A percentile compares a stretch with the other conserved stretches of the same genome.
Evolutionary conservation across 2,113 vertebrate species (phyloP).

Genomic region (Eulemur macaco): DNA sequence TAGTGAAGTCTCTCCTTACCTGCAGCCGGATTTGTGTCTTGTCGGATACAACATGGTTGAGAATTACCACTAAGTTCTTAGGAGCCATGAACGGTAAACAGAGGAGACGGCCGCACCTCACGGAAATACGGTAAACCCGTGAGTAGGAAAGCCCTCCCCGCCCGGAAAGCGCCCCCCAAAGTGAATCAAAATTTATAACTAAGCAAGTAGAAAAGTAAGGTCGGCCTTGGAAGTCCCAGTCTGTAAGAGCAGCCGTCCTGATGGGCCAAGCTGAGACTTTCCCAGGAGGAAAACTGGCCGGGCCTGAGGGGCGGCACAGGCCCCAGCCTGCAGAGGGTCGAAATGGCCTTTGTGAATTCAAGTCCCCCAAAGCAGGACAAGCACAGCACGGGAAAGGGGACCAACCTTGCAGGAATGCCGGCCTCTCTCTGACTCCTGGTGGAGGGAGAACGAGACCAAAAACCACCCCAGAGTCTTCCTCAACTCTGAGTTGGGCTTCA

Average conservation of each 20-base stretch:
- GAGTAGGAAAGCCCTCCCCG: neutral
- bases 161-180: neutral
- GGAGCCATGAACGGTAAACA: too few relatives aligned
- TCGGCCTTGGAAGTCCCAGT: neutral
- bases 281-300: neutral
- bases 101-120: neutral
- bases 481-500: too few relatives aligned
- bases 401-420: rapidly evolving
- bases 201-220: neutral
- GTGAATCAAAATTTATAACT: too few relatives aligned
- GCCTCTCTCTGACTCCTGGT: neutral
- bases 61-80: too few relatives aligned
- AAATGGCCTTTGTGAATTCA: too few relatives aligned
- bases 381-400: neutral
- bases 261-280: neutral
- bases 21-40: too few relatives aligned
- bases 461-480: too few relatives aligned
- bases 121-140: rapidly evolving
- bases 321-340: neutral
- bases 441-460: neutral
- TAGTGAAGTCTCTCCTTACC: neutral
- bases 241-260: neutral
- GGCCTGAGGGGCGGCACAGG: too few relatives aligned
- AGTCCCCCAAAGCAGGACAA: neutral
- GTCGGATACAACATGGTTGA: rapidly evolving